Evolutionary conservation across 2,797 vertebrate genomes (phyloP), one percentile per base, ranked within the genome.

Genomic region (Sebastes ruberrimus): DNA sequence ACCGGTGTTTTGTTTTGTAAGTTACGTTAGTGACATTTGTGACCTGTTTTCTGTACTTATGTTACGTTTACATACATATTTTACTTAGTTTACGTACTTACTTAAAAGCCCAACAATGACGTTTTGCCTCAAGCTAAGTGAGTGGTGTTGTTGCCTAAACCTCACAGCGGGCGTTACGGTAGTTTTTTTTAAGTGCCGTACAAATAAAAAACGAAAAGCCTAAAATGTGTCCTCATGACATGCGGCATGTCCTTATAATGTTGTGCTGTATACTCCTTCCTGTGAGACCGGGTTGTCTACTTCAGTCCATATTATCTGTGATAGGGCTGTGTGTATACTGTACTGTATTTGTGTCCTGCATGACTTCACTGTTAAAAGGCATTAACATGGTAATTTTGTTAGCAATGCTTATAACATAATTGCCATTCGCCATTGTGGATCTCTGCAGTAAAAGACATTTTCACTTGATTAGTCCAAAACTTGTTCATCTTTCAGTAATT

Each of bases 111-210:
- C 46, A 20, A 52, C 18, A 0, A 49, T 52, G 46, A n/a, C 46
- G 3, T 52, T 52, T 52, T 20, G 18, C 46, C 46, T n/a, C 18
- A 52, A n/a, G 18, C 1, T 49, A n/a, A 49, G 18, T 49, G 46
- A n/a, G 46, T 52, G 3, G 7, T 52, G 0, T 52, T 52, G 46
- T 52, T 52, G 18, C 18, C 18, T 52, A 52, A 52, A 20, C 46
- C 18, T 52, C 18, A 20, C 18, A 0, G 18, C 3, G 18, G 7
- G 0, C 2, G 3, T 20, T n/a, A 52, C 46, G 2, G 7, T 20
- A 52, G 3, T 7, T 52, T 9, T n/a, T 9, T 8, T 20, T 46
- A 8, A 46, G 18, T 49, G 46, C 18, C 46, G 18, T 20, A 20
- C 46, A 49, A 49, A 49, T 52, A 2, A 52, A 0, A 52, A 1